These are phyloP conservation scores for Tenualosa thibaudeaui DNA, from an alignment of 2,797 vertebrate genomes.

Conservation along the genomic window DNA sequence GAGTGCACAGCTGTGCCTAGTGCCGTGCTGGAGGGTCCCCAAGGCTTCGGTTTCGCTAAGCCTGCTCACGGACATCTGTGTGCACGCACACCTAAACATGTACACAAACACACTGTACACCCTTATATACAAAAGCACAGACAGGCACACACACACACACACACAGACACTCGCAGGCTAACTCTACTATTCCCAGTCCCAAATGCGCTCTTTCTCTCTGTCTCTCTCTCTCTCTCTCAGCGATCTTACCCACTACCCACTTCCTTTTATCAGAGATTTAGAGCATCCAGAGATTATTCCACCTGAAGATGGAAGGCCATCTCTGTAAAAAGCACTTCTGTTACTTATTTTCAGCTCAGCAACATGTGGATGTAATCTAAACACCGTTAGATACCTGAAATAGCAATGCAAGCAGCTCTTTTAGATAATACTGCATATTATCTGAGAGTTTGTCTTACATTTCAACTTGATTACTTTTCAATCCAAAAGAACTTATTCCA, in stretches of 20 bases:
- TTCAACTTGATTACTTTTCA: not conserved
- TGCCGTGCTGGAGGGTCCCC: not conserved
- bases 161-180: not conserved
- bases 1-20: not conserved
- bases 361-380: not conserved
- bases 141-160: not conserved
- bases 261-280: not conserved
- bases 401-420: not conserved
- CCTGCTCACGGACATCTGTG: not conserved
- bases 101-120: not conserved
- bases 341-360: not conserved
- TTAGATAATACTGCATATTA: not conserved
- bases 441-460: not conserved
- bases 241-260: not conserved
- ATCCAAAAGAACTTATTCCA: not conserved
- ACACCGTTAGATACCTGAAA: not conserved
- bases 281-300: not conserved
- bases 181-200: not conserved
- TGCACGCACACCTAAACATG: not conserved
- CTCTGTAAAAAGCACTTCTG: not conserved
- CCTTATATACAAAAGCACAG: not conserved
- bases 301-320: not conserved
- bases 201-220: not conserved
- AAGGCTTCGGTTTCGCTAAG: conserved; percentile 1
- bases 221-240: not conserved